Percentiles rank a stretch among this genome's conserved stretches.
These are phyloP conservation scores for Drosophila macrothrix DNA, from an alignment of 2,888 invertebrate genomes.

Conservation along the genomic window DNA sequence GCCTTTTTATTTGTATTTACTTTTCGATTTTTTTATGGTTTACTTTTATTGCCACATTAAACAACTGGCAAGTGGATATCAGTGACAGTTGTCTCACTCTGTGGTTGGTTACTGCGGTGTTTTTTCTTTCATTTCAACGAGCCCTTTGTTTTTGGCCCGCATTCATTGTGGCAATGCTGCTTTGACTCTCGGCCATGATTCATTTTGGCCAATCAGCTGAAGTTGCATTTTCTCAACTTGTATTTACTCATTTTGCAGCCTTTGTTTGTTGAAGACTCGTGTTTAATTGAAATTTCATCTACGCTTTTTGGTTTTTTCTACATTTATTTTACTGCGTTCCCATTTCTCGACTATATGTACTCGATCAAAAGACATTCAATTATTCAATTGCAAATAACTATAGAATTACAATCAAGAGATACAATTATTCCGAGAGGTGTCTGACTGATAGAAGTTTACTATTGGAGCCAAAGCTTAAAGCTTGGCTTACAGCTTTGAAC, in stretches of 20 bases:
- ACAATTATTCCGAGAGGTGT: not conserved
- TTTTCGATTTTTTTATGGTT: not conserved
- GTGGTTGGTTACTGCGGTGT: slow-evolving; percentile 12
- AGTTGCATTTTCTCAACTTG: not conserved
- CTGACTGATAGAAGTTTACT: not conserved
- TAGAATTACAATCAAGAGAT: not conserved
- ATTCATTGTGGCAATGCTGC: not conserved
- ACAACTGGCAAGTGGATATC: slow-evolving; percentile 38
- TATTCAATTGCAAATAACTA: slow-evolving; percentile 5
- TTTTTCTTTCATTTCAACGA: slow-evolving; percentile 25
- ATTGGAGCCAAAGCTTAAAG: slow-evolving; percentile 1
- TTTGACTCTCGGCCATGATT: slow-evolving; percentile 15
- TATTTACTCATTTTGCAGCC: slow-evolving; percentile 1
- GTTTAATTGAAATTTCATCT: slow-evolving; percentile 24
- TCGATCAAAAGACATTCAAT: slow-evolving; percentile 7
- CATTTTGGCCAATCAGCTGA: slow-evolving; percentile 4
- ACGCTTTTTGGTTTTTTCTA: not conserved
- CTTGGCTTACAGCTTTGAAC: not conserved
- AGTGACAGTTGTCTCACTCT: slow-evolving; percentile 8
- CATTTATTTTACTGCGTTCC: not conserved
- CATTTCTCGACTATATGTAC: too few relatives aligned
- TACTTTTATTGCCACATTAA: slow-evolving; percentile 23
- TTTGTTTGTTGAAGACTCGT: not conserved
- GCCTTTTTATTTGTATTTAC: not conserved
- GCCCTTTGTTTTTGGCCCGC: slow-evolving; percentile 3